phyloP scores from a whole-genome alignment of 1,140 invertebrate species.

The Halictus rubicundus region DNA sequence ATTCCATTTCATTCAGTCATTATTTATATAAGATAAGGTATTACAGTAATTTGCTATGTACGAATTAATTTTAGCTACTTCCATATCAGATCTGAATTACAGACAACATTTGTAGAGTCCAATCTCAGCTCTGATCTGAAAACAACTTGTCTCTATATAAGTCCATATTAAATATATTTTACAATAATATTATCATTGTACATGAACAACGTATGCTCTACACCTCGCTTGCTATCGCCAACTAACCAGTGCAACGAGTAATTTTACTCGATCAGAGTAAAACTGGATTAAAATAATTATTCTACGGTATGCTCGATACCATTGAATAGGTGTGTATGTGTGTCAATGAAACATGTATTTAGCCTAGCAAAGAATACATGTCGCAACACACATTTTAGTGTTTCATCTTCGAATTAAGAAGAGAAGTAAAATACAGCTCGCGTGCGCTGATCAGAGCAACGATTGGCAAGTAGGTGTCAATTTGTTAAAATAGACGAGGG shows the following conservation, averaged over 20 bases:
- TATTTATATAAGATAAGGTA: constrained; percentile 72
- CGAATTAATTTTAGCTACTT: constrained; percentile 71
- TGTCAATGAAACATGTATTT: not conserved
- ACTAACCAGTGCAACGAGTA: constrained; percentile 65
- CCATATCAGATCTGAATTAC: constrained; percentile 68
- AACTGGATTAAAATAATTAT: constrained; percentile 37
- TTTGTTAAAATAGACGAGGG: constrained; percentile 76
- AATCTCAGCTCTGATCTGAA: constrained; percentile 69
- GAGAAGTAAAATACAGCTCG: constrained; percentile 14
- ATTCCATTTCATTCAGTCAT: constrained; percentile 72
- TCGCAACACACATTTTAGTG: not conserved
- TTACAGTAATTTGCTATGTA: constrained; percentile 74
- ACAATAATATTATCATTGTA: constrained; percentile 80
- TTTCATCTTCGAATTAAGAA: constrained; percentile 29
- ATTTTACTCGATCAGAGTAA: constrained; percentile 26
- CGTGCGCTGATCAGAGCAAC: constrained; percentile 72
- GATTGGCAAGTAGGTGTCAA: constrained; percentile 74
- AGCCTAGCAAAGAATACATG: not conserved
- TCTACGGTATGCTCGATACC: constrained; percentile 20
- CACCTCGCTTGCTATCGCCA: constrained; percentile 67
- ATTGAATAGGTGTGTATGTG: not conserved
- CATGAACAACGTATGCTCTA: constrained; percentile 79
- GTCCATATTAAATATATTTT: constrained; percentile 80
- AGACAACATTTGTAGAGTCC: constrained; percentile 39
- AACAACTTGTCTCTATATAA: constrained; percentile 71